Conservation (phyloP, 64 coral and sea anemone genomes). For the Orbicella faveolata region DNA sequence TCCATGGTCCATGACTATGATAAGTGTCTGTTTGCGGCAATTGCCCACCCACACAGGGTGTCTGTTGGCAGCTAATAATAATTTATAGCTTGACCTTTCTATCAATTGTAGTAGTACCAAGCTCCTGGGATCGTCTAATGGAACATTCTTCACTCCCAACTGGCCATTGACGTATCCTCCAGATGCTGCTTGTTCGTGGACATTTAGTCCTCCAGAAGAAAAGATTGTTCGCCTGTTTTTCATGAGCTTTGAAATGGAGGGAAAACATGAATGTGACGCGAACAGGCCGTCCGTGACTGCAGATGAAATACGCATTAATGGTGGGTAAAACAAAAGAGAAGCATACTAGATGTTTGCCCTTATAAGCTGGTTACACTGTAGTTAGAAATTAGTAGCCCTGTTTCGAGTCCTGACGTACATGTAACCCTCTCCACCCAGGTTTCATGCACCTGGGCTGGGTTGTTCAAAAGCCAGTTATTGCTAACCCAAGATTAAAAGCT, state of each 20-base stretch:
- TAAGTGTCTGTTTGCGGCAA: too few species aligned
- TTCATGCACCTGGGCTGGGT: too few species aligned
- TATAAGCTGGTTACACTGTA: not conserved
- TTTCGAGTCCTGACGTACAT: too few species aligned
- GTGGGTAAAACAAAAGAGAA: not conserved
- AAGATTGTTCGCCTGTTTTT: not conserved
- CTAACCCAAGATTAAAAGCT: too few species aligned
- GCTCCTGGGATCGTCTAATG: not conserved
- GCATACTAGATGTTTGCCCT: not conserved
- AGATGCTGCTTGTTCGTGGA: not conserved
- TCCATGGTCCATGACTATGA: too few species aligned
- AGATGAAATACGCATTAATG: not conserved
- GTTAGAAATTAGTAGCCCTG: not conserved
- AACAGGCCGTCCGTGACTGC: too few species aligned
- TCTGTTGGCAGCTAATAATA: too few species aligned
- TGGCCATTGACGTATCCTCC: not conserved
- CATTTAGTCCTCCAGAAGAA: not conserved
- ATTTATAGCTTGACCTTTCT: not conserved
- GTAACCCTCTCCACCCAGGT: too few species aligned
- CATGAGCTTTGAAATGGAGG: not conserved
- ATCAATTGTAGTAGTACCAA: not conserved
- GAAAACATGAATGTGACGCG: not conserved
- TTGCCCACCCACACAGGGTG: too few species aligned
- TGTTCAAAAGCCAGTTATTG: too few species aligned
- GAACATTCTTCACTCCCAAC: constrained; percentile 7